Percentiles rank a stretch among this genome's conserved stretches.
phyloP scores from a whole-genome alignment of 2,888 invertebrate species.

The Margaritifera margaritifera region DNA sequence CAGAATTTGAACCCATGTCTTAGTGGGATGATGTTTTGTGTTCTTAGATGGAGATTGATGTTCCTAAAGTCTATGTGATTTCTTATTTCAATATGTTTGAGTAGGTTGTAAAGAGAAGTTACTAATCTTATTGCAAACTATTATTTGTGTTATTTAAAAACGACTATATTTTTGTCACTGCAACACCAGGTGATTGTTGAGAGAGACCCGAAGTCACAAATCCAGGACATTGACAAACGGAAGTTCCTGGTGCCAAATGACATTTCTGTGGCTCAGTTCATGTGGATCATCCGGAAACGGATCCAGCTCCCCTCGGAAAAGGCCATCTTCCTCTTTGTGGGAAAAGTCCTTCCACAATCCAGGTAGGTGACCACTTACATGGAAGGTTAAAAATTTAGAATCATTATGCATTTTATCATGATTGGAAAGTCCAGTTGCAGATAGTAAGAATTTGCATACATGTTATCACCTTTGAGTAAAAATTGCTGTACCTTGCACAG shows the following conservation, averaged over 20 bases:
- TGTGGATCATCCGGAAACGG: constrained; percentile 75
- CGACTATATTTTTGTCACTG: background rate
- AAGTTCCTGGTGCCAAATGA: constrained; percentile 75
- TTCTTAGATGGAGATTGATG: too few species aligned
- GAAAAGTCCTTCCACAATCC: constrained; percentile 73
- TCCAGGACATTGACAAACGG: constrained; percentile 73
- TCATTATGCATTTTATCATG: too few species aligned
- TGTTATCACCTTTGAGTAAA: too few species aligned
- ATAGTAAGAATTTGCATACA: too few species aligned
- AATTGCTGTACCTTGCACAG: too few species aligned
- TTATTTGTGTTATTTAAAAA: background rate
- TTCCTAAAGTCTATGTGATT: too few species aligned
- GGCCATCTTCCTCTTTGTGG: constrained; percentile 74
- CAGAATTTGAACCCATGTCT: too few species aligned
- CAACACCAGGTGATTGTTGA: constrained; percentile 73
- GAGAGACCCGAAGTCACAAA: constrained; percentile 71
- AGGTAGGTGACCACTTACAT: constrained; percentile 61
- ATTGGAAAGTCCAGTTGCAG: too few species aligned
- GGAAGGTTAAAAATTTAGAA: background rate
- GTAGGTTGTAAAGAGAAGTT: too few species aligned
- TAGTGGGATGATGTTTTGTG: too few species aligned
- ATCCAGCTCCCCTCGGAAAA: constrained; percentile 74
- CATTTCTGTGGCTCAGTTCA: constrained; percentile 75
- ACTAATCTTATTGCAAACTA: too few species aligned
- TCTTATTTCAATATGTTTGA: too few species aligned